These are phyloP conservation scores for Eurois occulta DNA, from an alignment of 2,888 invertebrate species.

Conservation along the genomic window DNA sequence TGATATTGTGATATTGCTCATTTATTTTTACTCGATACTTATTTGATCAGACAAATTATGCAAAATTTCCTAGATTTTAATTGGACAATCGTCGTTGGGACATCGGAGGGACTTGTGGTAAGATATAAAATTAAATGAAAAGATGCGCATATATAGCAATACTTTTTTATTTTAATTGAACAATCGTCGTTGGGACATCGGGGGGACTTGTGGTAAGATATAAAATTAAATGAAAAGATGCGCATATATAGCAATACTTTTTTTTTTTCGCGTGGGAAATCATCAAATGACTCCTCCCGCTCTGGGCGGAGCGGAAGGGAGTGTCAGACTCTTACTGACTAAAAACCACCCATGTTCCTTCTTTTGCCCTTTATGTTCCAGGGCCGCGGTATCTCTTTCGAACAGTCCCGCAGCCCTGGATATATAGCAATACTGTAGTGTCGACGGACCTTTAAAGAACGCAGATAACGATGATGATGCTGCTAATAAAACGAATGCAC, in stretches of 20 bases:
- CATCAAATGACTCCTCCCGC: too few relatives aligned
- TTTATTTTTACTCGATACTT: conserved; percentile 10
- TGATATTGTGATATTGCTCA: neutral
- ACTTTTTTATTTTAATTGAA: conserved; percentile 20
- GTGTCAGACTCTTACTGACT: too few relatives aligned
- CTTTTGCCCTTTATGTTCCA: too few relatives aligned
- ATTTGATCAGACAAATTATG: neutral
- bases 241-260: too few relatives aligned
- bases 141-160: too few relatives aligned
- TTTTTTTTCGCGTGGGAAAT: too few relatives aligned
- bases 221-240: neutral
- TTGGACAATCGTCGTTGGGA: conserved; percentile 1
- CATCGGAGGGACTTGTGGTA: neutral
- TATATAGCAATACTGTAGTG: neutral
- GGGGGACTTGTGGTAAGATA: neutral
- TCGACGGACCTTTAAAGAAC: neutral
- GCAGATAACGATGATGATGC: conserved; percentile 13
- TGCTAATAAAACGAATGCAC: conserved; percentile 1
- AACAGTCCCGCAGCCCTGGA: too few relatives aligned
- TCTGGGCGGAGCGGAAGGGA: too few relatives aligned
- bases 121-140: neutral
- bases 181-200: neutral
- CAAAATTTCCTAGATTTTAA: conserved; percentile 1
- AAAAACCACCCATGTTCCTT: too few relatives aligned
- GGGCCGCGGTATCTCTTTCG: too few relatives aligned